Conservation (phyloP, 1,140 invertebrate species). For the Colletes gigas region DNA sequence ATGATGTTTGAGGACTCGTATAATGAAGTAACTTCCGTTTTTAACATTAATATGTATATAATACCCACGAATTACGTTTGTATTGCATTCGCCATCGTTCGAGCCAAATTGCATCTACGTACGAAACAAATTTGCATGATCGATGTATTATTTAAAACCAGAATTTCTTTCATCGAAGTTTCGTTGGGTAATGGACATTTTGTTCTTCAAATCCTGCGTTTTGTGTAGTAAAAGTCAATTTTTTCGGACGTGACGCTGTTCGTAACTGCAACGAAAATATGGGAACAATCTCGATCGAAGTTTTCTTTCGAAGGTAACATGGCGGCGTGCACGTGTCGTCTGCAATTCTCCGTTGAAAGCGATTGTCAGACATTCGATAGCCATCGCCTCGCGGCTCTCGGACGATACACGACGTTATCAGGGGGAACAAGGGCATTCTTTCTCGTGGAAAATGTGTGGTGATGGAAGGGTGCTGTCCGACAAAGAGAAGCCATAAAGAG, state of each 20-base stretch:
- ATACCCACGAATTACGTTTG: too few species aligned
- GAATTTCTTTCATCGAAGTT: background rate
- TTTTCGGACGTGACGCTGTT: background rate
- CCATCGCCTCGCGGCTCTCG: background rate
- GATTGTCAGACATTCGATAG: background rate
- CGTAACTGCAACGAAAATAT: background rate
- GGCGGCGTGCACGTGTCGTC: constrained; percentile 44
- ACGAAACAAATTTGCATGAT: background rate
- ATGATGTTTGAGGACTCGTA: too few species aligned
- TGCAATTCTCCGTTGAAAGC: background rate
- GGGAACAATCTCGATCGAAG: background rate
- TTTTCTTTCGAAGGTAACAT: constrained; percentile 34
- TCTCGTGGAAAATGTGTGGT: constrained; percentile 17
- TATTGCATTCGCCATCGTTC: too few species aligned
- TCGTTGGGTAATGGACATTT: background rate
- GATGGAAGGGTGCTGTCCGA: constrained; percentile 33
- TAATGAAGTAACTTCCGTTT: background rate
- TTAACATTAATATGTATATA: background rate
- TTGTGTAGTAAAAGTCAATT: background rate
- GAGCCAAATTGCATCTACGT: background rate
- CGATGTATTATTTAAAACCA: background rate
- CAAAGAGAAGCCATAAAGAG: constrained; percentile 77
- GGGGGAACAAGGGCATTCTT: background rate
- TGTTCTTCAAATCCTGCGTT: background rate
- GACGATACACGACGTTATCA: background rate